These are phyloP conservation scores for Zootermopsis nevadensis DNA, from an alignment of 2,888 invertebrate genomes.

Conservation along the genomic window DNA sequence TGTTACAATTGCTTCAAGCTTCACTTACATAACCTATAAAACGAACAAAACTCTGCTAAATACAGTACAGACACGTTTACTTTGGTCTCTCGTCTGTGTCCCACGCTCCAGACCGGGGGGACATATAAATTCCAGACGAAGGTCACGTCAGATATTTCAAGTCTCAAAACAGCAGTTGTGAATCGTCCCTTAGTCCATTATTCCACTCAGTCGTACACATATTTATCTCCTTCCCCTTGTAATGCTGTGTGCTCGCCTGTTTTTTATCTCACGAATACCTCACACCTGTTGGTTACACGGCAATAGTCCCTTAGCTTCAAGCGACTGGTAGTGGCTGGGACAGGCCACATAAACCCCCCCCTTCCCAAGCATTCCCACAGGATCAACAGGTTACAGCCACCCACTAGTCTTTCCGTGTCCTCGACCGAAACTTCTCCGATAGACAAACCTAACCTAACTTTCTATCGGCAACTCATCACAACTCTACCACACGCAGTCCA, in stretches of 20 bases:
- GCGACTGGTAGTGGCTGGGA: not conserved
- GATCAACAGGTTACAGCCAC: constrained; percentile 17
- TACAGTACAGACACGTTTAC: too few relatives aligned
- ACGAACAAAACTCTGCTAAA: too few relatives aligned
- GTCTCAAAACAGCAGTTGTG: not conserved
- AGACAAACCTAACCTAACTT: constrained; percentile 17
- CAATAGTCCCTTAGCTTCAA: not conserved
- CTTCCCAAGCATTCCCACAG: constrained; percentile 25
- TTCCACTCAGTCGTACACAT: not conserved
- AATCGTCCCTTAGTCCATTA: not conserved
- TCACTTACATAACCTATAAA: too few relatives aligned
- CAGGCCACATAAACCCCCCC: constrained; percentile 24
- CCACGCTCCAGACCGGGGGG: not conserved
- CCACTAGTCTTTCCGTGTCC: constrained; percentile 28
- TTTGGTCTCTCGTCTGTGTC: too few relatives aligned
- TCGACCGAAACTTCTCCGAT: constrained; percentile 26
- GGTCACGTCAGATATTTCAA: not conserved
- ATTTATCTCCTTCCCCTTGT: not conserved
- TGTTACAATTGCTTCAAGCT: too few relatives aligned
- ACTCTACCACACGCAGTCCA: not conserved
- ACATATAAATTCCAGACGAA: not conserved
- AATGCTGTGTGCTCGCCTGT: not conserved
- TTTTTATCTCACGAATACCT: not conserved
- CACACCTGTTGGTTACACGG: constrained; percentile 3
- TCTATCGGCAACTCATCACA: constrained; percentile 25